Percentiles rank a stretch among this genome's conserved stretches.
Conservation (phyloP, 2,113 vertebrate genomes). For the Poicephalus meyeri region DNA sequence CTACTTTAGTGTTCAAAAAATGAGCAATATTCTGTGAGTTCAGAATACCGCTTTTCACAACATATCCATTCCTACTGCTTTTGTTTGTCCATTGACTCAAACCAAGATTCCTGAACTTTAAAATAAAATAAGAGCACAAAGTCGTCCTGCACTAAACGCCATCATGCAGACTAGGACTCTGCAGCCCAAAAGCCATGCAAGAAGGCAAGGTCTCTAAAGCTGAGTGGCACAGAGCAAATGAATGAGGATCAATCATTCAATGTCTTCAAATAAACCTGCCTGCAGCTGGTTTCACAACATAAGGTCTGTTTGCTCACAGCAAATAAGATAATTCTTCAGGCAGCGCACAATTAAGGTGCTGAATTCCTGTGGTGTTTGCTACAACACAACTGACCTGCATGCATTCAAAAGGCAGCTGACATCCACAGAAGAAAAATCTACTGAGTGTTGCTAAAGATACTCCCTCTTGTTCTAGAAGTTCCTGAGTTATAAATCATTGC, state of each 20-base stretch:
- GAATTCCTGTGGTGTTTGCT: neutral
- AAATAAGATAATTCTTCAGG: neutral
- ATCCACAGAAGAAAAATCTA: neutral
- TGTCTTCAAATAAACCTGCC: neutral
- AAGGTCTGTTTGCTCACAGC: neutral
- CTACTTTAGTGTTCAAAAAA: neutral
- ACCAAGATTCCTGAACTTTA: neutral
- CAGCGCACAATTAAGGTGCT: neutral
- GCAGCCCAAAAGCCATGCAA: neutral
- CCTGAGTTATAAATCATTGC: neutral
- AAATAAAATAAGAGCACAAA: neutral
- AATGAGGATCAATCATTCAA: neutral
- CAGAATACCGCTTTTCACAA: neutral
- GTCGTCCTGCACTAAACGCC: neutral
- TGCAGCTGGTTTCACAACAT: neutral
- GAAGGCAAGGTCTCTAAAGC: neutral
- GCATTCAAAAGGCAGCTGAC: neutral
- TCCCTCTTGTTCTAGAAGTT: neutral
- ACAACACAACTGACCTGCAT: neutral
- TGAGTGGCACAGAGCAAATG: neutral
- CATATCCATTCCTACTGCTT: neutral
- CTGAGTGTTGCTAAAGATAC: neutral
- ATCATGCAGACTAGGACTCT: neutral
- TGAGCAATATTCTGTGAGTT: neutral
- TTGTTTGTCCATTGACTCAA: neutral